These are phyloP conservation scores for Nudaria mundana DNA, from an alignment of 2,888 invertebrate species.

Conservation along the genomic window DNA sequence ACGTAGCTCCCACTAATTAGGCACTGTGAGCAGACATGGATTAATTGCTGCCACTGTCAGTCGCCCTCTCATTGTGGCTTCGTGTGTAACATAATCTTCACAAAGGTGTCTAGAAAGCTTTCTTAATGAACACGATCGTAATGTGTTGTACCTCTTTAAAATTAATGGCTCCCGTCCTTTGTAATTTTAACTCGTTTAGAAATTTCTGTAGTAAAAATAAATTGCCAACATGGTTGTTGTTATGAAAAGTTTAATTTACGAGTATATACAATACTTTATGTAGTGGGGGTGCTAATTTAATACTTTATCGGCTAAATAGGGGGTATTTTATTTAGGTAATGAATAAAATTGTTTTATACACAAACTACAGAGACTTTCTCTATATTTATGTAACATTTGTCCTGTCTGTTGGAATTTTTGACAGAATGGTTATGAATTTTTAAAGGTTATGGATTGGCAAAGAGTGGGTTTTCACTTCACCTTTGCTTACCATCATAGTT, in stretches of 20 bases:
- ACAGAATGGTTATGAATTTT: no score
- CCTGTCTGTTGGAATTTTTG: no score
- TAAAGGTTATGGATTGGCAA: no score
- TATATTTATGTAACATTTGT: no score
- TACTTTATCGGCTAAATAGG: constrained; percentile 13
- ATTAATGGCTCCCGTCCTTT: constrained; percentile 49
- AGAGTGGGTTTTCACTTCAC: no score
- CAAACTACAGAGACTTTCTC: no score
- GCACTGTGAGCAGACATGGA: constrained; percentile 67
- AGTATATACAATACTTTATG: constrained; percentile 30
- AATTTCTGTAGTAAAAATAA: constrained; percentile 34
- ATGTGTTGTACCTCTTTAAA: constrained; percentile 47
- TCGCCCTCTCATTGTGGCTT: constrained; percentile 45
- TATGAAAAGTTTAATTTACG: constrained; percentile 40
- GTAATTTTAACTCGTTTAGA: constrained; percentile 47
- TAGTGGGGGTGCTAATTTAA: constrained; percentile 37
- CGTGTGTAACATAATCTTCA: constrained; percentile 56
- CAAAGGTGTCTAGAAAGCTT: constrained; percentile 62
- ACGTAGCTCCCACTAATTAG: constrained; percentile 71
- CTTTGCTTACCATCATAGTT: no score
- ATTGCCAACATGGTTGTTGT: constrained; percentile 28
- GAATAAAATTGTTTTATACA: no score
- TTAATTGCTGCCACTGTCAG: constrained; percentile 66
- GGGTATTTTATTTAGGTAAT: no score
- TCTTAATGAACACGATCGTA: constrained; percentile 70